Conservation (phyloP, 2,113 vertebrate species). For the Merops nubicus region DNA sequence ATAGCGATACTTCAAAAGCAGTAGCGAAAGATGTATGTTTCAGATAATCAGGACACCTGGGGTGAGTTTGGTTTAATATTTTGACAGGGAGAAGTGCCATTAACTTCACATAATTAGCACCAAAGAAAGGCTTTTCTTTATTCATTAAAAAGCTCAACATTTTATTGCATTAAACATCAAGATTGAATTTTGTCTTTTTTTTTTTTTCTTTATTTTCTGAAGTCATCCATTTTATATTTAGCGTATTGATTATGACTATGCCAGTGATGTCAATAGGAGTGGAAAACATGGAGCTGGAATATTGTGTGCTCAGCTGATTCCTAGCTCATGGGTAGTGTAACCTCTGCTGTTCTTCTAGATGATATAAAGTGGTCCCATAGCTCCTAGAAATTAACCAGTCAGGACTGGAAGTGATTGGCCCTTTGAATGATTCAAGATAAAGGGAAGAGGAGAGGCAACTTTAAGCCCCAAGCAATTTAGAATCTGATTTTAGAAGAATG, state of each 20-base stretch:
- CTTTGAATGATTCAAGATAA: constrained; percentile 2
- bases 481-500: constrained; percentile 39
- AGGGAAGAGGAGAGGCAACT: not conserved
- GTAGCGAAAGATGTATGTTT: constrained; percentile 2
- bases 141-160: not conserved
- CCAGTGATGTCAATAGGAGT: not conserved
- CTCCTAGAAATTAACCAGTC: not conserved
- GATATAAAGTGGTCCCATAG: not conserved
- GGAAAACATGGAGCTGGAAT: not conserved
- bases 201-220: not conserved
- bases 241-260: not conserved
- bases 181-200: not conserved
- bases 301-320: not conserved
- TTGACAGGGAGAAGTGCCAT: constrained; percentile 12
- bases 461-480: constrained; percentile 22
- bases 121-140: not conserved
- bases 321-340: not conserved
- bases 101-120: constrained; percentile 19
- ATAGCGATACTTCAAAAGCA: constrained; percentile 39
- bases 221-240: not conserved
- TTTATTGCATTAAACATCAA: constrained; percentile 14
- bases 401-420: not conserved
- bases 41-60: constrained; percentile 1
- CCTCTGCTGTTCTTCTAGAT: not conserved
- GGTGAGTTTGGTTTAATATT: constrained; percentile 9